Percentiles rank a stretch among this genome's conserved stretches.
These are phyloP conservation scores for Hyposmocoma kahamanoa DNA, from an alignment of 1,140 invertebrate species.

Conservation along the genomic window DNA sequence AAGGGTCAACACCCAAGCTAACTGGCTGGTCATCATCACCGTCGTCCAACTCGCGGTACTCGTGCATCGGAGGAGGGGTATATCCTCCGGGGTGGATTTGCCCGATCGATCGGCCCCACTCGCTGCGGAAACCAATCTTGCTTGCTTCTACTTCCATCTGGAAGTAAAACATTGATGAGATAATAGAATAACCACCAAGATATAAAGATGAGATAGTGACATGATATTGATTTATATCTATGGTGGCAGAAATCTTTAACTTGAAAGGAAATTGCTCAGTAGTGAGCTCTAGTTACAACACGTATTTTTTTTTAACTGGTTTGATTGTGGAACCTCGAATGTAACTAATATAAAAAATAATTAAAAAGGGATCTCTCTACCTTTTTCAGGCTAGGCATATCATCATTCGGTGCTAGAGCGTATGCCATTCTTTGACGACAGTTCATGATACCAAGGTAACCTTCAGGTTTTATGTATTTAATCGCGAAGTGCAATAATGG, in stretches of 20 bases:
- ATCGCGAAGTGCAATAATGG: slow-evolving; percentile 27
- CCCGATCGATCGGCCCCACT: slow-evolving; percentile 14
- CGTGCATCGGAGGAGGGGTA: background rate
- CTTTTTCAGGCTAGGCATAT: slow-evolving; percentile 25
- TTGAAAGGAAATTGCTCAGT: too few relatives aligned
- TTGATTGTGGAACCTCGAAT: too few relatives aligned
- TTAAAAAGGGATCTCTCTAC: too few relatives aligned
- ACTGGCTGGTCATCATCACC: background rate
- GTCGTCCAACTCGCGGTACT: background rate
- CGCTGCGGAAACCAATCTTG: slow-evolving; percentile 21
- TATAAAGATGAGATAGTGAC: too few relatives aligned
- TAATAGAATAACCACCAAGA: background rate
- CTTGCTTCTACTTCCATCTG: slow-evolving; percentile 20
- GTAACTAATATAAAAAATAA: too few relatives aligned
- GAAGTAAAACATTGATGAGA: slow-evolving; percentile 7
- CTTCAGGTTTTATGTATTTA: slow-evolving; percentile 37
- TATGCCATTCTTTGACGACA: slow-evolving; percentile 29
- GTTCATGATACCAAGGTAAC: slow-evolving; percentile 40
- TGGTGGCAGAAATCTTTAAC: too few relatives aligned
- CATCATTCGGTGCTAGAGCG: slow-evolving; percentile 32
- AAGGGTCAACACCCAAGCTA: too few relatives aligned
- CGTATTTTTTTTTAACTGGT: too few relatives aligned
- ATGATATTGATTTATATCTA: too few relatives aligned
- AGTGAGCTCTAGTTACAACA: too few relatives aligned
- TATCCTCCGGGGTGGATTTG: background rate